phyloP scores from a whole-genome alignment of 2,888 invertebrate genomes.

The Osedax frankpressi region DNA sequence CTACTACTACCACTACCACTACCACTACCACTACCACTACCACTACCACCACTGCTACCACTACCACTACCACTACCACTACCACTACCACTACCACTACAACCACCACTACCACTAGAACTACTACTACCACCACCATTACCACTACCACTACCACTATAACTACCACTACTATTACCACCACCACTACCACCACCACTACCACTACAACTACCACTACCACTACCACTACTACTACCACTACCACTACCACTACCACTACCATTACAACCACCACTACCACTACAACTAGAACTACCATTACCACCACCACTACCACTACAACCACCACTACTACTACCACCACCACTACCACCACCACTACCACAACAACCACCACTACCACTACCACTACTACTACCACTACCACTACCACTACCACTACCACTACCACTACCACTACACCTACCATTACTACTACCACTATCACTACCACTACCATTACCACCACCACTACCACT shows the following conservation, averaged over 20 bases:
- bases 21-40: not conserved
- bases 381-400: not conserved
- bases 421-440: not conserved
- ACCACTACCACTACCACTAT: not conserved
- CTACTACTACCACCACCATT: not conserved
- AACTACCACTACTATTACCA: not conserved
- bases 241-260: not conserved
- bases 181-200: not conserved
- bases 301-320: not conserved
- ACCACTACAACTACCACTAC: not conserved
- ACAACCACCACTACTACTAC: not conserved
- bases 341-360: not conserved
- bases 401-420: not conserved
- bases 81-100: not conserved
- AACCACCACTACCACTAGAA: not conserved
- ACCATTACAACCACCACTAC: not conserved
- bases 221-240: not conserved
- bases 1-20: not conserved
- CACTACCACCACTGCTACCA: not conserved
- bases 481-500: not conserved
- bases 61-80: not conserved
- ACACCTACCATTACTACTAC: not conserved
- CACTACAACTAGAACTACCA: not conserved
- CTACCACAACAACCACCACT: not conserved
- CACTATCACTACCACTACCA: not conserved